Percentiles rank a stretch among this genome's conserved stretches.
phyloP scores from a whole-genome alignment of 1,140 invertebrate species.

The Calephelis virginiensis region DNA sequence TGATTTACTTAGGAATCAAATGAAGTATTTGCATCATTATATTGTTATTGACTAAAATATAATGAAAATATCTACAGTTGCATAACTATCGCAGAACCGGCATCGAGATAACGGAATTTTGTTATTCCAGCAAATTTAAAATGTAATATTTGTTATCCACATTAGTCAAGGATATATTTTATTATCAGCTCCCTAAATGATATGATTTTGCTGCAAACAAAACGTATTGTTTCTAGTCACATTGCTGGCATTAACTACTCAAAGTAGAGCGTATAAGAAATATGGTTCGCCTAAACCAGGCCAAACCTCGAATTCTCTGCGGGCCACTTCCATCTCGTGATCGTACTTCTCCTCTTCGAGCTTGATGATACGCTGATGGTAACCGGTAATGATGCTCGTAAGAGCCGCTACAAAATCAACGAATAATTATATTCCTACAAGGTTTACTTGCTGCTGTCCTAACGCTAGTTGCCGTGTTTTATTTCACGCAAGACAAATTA shows the following conservation, averaged over 20 bases:
- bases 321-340: slow-evolving; percentile 95
- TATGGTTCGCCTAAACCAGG: slow-evolving; percentile 61
- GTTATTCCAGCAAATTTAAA: slow-evolving; percentile 66
- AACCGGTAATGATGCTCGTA: slow-evolving; percentile 90
- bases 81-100: slow-evolving; percentile 51
- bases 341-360: slow-evolving; percentile 98
- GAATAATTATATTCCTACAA: slow-evolving; percentile 58
- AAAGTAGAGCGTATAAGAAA: slow-evolving; percentile 66
- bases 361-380: slow-evolving; percentile 90
- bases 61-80: slow-evolving; percentile 62
- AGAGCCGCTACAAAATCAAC: slow-evolving; percentile 85
- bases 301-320: slow-evolving; percentile 93
- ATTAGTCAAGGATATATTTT: slow-evolving; percentile 67
- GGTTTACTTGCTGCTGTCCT: slow-evolving; percentile 33
- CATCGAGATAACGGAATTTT: slow-evolving; percentile 58
- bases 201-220: slow-evolving; percentile 70
- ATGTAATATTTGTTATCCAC: slow-evolving; percentile 68
- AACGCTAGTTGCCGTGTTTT: slow-evolving; percentile 29
- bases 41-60: slow-evolving; percentile 62
- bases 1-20: slow-evolving; percentile 55
- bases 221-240: slow-evolving; percentile 71
- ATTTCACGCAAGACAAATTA: slow-evolving; percentile 36
- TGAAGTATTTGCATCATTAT: slow-evolving; percentile 52
- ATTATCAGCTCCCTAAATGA: slow-evolving; percentile 60
- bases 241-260: slow-evolving; percentile 70